Base-by-base conservation (phyloP, 2,797 vertebrate species). In the Steatocranus sp. region DNA sequence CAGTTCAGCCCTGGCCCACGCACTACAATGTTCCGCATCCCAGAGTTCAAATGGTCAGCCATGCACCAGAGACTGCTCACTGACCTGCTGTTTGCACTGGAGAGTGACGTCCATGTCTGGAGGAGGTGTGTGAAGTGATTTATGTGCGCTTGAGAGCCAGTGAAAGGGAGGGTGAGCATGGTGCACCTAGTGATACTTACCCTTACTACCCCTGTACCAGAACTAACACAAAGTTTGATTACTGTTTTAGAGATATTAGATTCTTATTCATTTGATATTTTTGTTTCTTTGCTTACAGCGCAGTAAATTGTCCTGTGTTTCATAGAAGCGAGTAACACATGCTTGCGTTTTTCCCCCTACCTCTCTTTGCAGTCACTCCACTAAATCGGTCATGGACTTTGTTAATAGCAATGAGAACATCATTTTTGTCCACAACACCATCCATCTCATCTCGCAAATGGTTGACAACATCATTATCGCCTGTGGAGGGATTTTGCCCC, bases 371-470 rank as follows among this genome's bases (percentile, higher is more conserved):
- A 99, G 99, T 95, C 98, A 99, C 93, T 98, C 98, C 27, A 98
- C 98, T 70, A 99, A 99, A 92, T 98, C 98, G 68, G 97, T 98
- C 82, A 99, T 99, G 98, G 99, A 99, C 93, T 99, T 99, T 94
- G 98, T 99, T 91, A 99, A 99, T 93, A 99, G 98, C 94, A 99
- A 98, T 88, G 99, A 99, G 94, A 99, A 99, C 93, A 98, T 99
- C 81, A 99, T 99, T 93, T 99, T 99, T 95, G 99, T 99, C 86
- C 99, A 99, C 96, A 99, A 99, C 95, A 98, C 98, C 83, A 99
- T 99, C 92, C 99, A 99, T 96, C 98, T 99, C 93, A 98, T 99
- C 94, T 99, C 98, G 79, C 99, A 99, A 95, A 99, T 99, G 98
- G 98, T 98, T 66, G 99, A 99, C 96, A 99, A 99, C 96, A 98